Base-by-base conservation (phyloP, 1,140 invertebrate species). In the Aphidius gifuensis region DNA sequence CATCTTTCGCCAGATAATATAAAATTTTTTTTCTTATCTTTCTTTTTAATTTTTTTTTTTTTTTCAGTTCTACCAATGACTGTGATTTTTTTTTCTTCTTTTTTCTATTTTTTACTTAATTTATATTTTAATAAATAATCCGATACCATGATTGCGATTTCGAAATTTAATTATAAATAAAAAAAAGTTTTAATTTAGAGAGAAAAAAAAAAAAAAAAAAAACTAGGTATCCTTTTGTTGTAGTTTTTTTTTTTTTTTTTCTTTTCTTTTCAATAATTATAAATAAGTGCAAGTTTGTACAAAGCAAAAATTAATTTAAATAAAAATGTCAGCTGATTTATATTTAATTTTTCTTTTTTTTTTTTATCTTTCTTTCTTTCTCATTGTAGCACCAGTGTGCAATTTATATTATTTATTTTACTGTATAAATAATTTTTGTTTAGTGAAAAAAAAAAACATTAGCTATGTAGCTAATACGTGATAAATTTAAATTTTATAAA, bases 251-350 rank as follows among this genome's bases (percentile, higher is more conserved):
- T n/a, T n/a, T n/a, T n/a, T n/a, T n/a, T n/a, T n/a, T 1, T 23
- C 3, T 23, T 23, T 23, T 23, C 3, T 23, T 58, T 43, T 32
- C 21, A 72, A 70, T 60, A 68, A 65, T 64, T 64, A 74, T 74
- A 75, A 74, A 76, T 75, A 74, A 73, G 71, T 58, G 69, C 67
- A 39, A 53, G n/a, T 75, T 73, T 77, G 58, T 73, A 77, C 74
- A 75, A 72, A 74, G 71, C 72, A 54, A 39, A 73, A 54, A 64
- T 57, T 64, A 51, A 38, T 45, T 47, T 55, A 44, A 60, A 65
- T 60, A 42, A 68, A 69, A 72, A 74, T 71, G 32, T 51, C 64
- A 49, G 21, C 7, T 5, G 48, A 58, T 67, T 59, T 62, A 42
- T 21, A 62, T 48, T 16, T 32, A 5, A 54, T 39, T 9, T 60